Conservation (phyloP, 2,113 vertebrate genomes). For the Gavia stellata region DNA sequence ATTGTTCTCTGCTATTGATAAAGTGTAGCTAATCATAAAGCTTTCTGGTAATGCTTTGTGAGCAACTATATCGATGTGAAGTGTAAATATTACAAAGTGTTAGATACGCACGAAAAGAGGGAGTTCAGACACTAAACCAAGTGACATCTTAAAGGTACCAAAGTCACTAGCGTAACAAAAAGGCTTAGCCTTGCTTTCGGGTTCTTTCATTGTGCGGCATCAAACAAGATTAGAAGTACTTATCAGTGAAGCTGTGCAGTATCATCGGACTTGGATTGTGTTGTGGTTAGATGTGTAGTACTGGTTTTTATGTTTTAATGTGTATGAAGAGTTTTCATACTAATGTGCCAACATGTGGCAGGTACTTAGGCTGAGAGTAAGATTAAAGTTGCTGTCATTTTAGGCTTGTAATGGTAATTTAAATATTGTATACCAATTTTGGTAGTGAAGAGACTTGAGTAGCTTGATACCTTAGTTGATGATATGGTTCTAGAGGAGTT, state of each 20-base stretch:
- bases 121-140: neutral
- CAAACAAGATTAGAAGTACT: neutral
- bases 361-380: neutral
- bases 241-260: neutral
- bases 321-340: too few species aligned
- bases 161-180: neutral
- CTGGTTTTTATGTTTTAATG: neutral
- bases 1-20: fast-evolving
- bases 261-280: fast-evolving
- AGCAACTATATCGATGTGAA: fast-evolving
- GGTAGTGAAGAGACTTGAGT: neutral
- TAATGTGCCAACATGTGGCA: neutral
- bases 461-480: neutral
- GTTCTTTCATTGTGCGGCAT: fast-evolving
- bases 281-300: neutral
- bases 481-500: neutral
- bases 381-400: neutral
- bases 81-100: neutral
- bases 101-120: too few species aligned
- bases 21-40: neutral
- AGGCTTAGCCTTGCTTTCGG: neutral
- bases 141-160: neutral
- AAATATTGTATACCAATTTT: fast-evolving
- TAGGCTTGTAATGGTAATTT: neutral
- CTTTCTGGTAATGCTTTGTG: neutral